Conservation (phyloP, 2,888 invertebrate genomes). For the Notodonta ziczac region DNA sequence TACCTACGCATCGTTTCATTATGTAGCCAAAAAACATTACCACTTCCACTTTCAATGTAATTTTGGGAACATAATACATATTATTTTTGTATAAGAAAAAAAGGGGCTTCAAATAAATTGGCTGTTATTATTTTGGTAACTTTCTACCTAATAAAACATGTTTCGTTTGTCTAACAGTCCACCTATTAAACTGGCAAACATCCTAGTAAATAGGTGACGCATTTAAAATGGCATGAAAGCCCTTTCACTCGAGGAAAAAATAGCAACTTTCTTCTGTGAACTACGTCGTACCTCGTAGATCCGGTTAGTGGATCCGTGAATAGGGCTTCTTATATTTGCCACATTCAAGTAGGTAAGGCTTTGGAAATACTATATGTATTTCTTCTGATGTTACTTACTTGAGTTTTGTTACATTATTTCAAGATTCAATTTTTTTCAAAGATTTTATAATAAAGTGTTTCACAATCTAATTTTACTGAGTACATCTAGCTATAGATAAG, state of each 20-base stretch:
- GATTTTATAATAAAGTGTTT: too few relatives aligned
- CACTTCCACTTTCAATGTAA: too few relatives aligned
- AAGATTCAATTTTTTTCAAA: too few relatives aligned
- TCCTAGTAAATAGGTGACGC: constrained; percentile 9
- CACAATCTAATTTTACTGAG: background rate
- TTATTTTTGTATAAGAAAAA: too few relatives aligned
- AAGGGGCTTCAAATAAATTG: too few relatives aligned
- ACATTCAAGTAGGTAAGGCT: constrained; percentile 30
- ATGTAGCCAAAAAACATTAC: background rate
- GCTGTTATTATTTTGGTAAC: background rate
- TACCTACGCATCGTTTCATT: background rate
- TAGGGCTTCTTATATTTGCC: constrained; percentile 14
- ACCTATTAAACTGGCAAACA: background rate
- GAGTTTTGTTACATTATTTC: too few relatives aligned
- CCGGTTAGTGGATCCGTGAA: constrained; percentile 14
- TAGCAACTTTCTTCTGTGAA: constrained; percentile 38
- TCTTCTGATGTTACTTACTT: too few relatives aligned
- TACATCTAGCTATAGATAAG: background rate
- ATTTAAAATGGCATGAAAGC: background rate
- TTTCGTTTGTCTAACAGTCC: too few relatives aligned
- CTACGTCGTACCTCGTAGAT: constrained; percentile 21
- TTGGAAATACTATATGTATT: constrained; percentile 7
- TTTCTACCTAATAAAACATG: background rate
- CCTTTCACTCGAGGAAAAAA: constrained; percentile 26
- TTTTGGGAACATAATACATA: too few relatives aligned